These are phyloP conservation scores for Mormyrops attenuatus DNA, from an alignment of 2,797 vertebrate genomes.

Conservation along the genomic window DNA sequence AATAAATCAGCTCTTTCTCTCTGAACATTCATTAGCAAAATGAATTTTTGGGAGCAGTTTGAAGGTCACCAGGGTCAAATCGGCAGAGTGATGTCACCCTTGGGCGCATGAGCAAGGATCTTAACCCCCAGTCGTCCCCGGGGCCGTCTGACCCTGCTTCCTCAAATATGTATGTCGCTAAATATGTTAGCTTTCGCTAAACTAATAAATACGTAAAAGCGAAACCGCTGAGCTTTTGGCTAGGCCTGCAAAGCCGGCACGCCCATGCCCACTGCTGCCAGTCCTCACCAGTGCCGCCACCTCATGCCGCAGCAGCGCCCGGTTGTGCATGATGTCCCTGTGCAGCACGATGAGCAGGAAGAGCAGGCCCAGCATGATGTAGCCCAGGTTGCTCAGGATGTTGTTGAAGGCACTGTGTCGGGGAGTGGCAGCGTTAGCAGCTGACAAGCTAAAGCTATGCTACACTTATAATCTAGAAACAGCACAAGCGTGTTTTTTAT, in stretches of 20 bases:
- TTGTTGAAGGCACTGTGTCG: constrained; percentile 87
- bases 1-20: background rate
- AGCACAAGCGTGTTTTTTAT: background rate
- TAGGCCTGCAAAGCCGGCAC: background rate
- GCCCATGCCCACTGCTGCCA: background rate
- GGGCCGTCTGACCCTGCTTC: background rate
- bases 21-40: background rate
- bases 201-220: background rate
- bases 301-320: constrained; percentile 73
- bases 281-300: constrained; percentile 67
- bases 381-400: constrained; percentile 94
- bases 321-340: constrained; percentile 81
- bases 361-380: constrained; percentile 87
- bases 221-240: background rate
- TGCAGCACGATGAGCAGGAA: constrained; percentile 90
- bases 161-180: background rate
- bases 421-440: background rate
- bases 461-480: background rate
- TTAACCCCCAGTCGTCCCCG: background rate
- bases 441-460: background rate
- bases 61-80: background rate
- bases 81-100: background rate
- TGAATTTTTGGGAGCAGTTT: background rate
- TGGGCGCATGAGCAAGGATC: background rate
- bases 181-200: background rate